Conservation (phyloP, 2,113 vertebrate genomes). For the Bungarus multicinctus region DNA sequence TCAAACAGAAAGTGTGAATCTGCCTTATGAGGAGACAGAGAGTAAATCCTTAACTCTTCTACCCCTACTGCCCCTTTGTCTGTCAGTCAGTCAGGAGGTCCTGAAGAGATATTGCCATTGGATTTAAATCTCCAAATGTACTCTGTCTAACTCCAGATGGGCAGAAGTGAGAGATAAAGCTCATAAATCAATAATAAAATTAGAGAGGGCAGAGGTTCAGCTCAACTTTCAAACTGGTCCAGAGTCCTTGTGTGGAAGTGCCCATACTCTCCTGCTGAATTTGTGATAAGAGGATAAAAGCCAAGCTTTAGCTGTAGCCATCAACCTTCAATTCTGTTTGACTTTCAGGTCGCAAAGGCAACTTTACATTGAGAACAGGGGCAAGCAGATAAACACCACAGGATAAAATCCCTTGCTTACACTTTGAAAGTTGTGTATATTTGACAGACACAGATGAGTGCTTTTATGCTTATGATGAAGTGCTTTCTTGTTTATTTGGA, state of each 20-base stretch:
- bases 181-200: background rate
- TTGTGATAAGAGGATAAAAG: background rate
- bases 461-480: background rate
- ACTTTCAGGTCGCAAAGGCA: background rate
- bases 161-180: background rate
- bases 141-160: background rate
- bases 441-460: background rate
- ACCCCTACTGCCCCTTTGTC: background rate
- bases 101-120: background rate
- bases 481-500: background rate
- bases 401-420: background rate
- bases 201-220: background rate
- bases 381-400: background rate
- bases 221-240: background rate
- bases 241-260: background rate
- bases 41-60: background rate
- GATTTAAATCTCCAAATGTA: background rate
- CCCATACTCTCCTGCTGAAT: background rate
- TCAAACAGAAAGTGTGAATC: background rate
- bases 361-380: background rate
- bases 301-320: background rate
- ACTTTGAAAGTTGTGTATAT: background rate
- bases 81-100: background rate
- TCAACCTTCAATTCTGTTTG: background rate
- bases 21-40: background rate